Evolutionary conservation across 2,797 vertebrate genomes (phyloP).

Genomic region (Acanthopagrus latus): DNA sequence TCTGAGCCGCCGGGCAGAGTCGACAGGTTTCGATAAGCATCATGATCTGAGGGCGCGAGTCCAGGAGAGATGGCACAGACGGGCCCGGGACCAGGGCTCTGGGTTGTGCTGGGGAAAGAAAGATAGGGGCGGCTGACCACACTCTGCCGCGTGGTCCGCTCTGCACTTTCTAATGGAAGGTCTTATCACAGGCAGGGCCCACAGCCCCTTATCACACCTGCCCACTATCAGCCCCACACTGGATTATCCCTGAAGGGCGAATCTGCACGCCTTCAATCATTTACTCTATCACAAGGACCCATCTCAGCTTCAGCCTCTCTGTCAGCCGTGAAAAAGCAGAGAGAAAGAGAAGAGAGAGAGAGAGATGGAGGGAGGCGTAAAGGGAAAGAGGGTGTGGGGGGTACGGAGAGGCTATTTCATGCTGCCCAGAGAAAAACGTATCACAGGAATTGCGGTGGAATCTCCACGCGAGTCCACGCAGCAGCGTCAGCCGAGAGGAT

Average conservation of each 20-base stretch:
- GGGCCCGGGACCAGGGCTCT: conserved; percentile 30
- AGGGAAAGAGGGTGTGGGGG: conserved; percentile 23
- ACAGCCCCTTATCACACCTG: conserved; percentile 82
- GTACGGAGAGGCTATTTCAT: conserved; percentile 79
- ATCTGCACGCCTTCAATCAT: conserved; percentile 85
- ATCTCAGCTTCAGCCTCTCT: conserved; percentile 77
- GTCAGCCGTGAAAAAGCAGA: conserved; percentile 62
- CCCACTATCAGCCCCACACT: conserved; percentile 79
- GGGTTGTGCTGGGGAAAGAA: conserved; percentile 35
- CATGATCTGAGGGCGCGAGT: conserved; percentile 51
- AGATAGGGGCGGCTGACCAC: conserved; percentile 69
- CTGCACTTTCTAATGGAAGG: conserved; percentile 82
- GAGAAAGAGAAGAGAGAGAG: conserved; percentile 50
- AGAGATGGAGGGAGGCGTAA: conserved; percentile 53
- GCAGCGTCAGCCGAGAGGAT: conserved; percentile 33
- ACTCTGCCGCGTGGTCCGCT: conserved; percentile 61
- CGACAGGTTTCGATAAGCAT: conserved; percentile 49
- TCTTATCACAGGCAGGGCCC: conserved; percentile 79
- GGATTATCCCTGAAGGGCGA: conserved; percentile 87
- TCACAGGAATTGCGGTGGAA: conserved; percentile 61
- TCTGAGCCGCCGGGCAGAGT: conserved; percentile 34
- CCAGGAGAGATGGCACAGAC: conserved; percentile 46
- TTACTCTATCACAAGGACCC: conserved; percentile 79
- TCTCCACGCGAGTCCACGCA: conserved; percentile 52
- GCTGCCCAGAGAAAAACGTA: conserved; percentile 75